Conservation (phyloP, 1,140 invertebrate species). For the Acromyrmex charruanus region DNA sequence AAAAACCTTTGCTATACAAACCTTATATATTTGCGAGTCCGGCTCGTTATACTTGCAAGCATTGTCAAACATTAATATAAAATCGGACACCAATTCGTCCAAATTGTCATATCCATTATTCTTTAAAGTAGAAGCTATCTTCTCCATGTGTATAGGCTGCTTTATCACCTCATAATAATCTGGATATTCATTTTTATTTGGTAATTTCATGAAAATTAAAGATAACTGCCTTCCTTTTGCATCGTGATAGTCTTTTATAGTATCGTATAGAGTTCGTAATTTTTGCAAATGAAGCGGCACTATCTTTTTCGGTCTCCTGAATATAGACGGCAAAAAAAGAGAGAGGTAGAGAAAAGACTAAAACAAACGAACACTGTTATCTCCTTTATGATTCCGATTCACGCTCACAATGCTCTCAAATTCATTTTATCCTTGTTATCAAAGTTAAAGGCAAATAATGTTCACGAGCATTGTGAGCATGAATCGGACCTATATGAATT, state of each 20-base stretch:
- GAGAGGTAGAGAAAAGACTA: slow-evolving; percentile 38
- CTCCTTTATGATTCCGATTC: neutral
- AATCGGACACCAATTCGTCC: slow-evolving; percentile 96
- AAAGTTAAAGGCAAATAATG: too few species aligned
- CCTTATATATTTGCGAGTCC: slow-evolving; percentile 99
- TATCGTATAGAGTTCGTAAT: slow-evolving; percentile 95
- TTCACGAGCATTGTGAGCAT: too few species aligned
- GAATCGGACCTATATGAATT: neutral
- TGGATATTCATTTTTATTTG: slow-evolving; percentile 97
- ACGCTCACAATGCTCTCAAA: too few species aligned
- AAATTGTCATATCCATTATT: slow-evolving; percentile 93
- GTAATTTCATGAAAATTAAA: slow-evolving; percentile 97
- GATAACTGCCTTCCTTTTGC: slow-evolving; percentile 95
- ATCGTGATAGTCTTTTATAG: slow-evolving; percentile 96
- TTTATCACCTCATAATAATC: slow-evolving; percentile 99
- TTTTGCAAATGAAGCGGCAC: slow-evolving; percentile 91
- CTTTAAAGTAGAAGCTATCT: slow-evolving; percentile 96
- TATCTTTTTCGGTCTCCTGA: slow-evolving; percentile 86
- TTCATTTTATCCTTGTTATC: too few species aligned
- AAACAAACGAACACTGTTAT: slow-evolving; percentile 44
- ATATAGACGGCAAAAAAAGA: slow-evolving; percentile 22
- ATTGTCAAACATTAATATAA: slow-evolving; percentile 99
- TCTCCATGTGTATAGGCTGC: slow-evolving; percentile 98
- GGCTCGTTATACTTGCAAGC: slow-evolving; percentile 99
- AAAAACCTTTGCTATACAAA: slow-evolving; percentile 79